Evolutionary conservation across 1,140 invertebrate species (phyloP).

Genomic region (Anastrepha obliqua): DNA sequence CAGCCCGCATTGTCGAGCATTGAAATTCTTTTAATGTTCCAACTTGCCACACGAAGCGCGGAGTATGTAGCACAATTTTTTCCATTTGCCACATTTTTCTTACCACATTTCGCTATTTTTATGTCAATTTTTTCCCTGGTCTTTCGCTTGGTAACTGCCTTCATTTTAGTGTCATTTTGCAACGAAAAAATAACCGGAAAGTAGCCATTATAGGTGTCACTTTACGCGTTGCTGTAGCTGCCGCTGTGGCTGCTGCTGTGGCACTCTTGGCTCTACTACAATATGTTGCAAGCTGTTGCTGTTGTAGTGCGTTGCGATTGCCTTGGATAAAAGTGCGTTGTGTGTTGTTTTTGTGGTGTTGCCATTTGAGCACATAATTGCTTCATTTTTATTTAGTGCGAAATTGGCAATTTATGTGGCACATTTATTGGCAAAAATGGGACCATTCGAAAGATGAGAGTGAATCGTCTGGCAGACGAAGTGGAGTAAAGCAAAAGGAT

Average conservation of each 20-base stretch:
- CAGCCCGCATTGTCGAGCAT: background rate
- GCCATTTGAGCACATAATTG: constrained; percentile 49
- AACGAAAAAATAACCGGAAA: constrained; percentile 51
- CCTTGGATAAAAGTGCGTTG: background rate
- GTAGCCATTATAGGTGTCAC: constrained; percentile 54
- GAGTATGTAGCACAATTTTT: background rate
- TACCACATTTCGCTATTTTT: constrained; percentile 13
- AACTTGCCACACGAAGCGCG: background rate
- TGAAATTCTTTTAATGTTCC: constrained; percentile 44
- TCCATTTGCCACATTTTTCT: constrained; percentile 35
- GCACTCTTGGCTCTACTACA: background rate
- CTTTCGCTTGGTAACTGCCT: background rate
- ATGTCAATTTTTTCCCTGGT: background rate
- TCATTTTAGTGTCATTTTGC: constrained; percentile 45
- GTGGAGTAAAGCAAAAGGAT: background rate
- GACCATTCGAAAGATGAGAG: background rate
- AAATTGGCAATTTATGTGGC: constrained; percentile 54
- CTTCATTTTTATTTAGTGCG: constrained; percentile 54
- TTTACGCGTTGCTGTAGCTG: constrained; percentile 43
- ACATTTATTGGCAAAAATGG: constrained; percentile 51
- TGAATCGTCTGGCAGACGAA: background rate
- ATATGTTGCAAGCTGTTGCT: constrained; percentile 41
- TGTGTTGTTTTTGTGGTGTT: background rate
- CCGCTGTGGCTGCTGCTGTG: background rate
- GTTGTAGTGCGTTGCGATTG: background rate